Conservation (phyloP, 1,140 invertebrate genomes). For the Phenacoccus solenopsis region DNA sequence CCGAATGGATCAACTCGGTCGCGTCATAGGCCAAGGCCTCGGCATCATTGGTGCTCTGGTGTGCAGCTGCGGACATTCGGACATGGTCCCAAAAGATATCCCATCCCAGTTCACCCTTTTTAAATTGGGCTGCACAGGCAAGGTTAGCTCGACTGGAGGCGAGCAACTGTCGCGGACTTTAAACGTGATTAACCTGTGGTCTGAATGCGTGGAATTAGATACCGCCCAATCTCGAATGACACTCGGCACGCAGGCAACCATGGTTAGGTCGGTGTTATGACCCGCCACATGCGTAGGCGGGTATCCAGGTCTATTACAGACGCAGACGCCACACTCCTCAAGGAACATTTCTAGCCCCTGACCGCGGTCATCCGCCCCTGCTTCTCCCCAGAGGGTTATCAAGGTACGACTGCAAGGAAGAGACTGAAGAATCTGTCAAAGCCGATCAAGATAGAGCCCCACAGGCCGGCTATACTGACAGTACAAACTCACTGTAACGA, state of each 20-base stretch:
- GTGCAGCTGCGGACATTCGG: background rate
- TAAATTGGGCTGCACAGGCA: background rate
- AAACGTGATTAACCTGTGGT: background rate
- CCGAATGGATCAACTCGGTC: background rate
- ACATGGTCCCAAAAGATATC: background rate
- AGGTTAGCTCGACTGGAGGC: background rate
- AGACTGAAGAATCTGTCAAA: background rate
- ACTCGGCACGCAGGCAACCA: background rate
- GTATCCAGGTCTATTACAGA: background rate
- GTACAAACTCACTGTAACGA: background rate
- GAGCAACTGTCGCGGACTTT: background rate
- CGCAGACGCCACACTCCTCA: background rate
- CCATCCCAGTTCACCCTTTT: slow-evolving; percentile 9
- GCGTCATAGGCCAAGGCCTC: background rate
- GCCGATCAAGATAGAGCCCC: background rate
- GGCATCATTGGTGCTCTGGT: background rate
- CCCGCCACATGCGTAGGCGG: background rate
- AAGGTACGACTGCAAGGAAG: background rate
- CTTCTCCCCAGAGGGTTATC: background rate
- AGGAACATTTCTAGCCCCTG: background rate
- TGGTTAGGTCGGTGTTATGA: background rate
- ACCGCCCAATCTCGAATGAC: background rate
- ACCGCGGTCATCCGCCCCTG: background rate
- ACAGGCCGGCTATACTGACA: background rate
- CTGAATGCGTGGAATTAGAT: background rate